A percentile compares a stretch with the other conserved stretches of the same genome.
These are phyloP conservation scores for Trididemnum clinides DNA, from an alignment of 23 tunicate genomes.

Conservation along the genomic window DNA sequence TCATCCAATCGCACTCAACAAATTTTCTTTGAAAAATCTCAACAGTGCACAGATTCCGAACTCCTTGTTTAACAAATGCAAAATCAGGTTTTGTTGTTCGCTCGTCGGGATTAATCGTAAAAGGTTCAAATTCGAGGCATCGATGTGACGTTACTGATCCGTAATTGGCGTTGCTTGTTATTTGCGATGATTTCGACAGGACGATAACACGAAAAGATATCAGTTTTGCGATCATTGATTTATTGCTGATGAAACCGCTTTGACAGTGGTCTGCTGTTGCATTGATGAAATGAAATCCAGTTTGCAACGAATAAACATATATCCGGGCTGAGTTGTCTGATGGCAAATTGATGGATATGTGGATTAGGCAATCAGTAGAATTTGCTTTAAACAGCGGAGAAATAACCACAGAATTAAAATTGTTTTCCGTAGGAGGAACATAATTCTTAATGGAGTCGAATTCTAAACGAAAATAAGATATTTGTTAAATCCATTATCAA, in stretches of 20 bases:
- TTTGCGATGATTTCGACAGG: neutral
- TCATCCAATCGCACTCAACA: constrained; percentile 44
- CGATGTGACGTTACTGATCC: constrained; percentile 38
- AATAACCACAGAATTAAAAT: neutral
- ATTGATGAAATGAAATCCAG: neutral
- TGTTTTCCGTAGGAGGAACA: neutral
- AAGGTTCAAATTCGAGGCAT: neutral
- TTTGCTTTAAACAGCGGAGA: constrained; percentile 25
- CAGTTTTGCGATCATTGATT: neutral
- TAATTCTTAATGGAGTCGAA: neutral
- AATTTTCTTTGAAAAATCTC: constrained; percentile 4
- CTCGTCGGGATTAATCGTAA: neutral
- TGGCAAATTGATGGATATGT: constrained; percentile 5
- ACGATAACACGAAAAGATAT: neutral
- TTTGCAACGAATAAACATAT: neutral
- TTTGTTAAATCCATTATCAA: neutral
- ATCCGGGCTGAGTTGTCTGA: neutral
- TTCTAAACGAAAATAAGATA: neutral
- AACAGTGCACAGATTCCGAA: constrained; percentile 23
- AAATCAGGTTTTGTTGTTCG: constrained; percentile 17
- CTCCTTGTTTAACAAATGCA: neutral
- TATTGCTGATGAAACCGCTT: neutral
- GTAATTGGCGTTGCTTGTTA: neutral
- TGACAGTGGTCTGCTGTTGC: constrained; percentile 23
- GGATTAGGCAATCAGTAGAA: neutral